Evolutionary conservation across 2,888 invertebrate species (phyloP).

Genomic region (Pristionchus entomophagus): DNA sequence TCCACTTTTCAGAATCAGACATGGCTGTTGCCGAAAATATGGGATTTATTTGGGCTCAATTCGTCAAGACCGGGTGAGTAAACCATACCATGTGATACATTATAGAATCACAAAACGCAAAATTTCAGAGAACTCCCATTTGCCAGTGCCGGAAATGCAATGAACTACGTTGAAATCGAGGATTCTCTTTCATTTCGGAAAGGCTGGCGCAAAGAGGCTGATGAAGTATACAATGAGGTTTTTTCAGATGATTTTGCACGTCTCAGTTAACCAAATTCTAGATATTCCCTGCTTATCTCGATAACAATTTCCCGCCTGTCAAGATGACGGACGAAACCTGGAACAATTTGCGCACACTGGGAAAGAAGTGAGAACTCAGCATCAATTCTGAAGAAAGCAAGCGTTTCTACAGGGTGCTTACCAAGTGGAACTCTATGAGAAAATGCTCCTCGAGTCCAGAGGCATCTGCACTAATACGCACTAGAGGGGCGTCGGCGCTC

Average conservation of each 20-base stretch:
- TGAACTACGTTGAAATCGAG: neutral
- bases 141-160: neutral
- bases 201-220: neutral
- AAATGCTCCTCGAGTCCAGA: too few species aligned
- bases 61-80: neutral
- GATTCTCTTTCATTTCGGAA: neutral
- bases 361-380: neutral
- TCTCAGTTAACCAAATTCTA: neutral
- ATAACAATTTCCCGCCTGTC: neutral
- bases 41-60: neutral
- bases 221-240: neutral
- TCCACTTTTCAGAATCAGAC: neutral
- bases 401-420: neutral
- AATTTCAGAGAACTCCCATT: neutral
- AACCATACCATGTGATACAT: too few species aligned
- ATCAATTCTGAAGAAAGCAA: too few species aligned
- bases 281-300: neutral
- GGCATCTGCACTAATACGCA: too few species aligned
- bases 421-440: neutral
- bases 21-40: neutral
- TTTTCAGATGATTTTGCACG: neutral
- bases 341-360: neutral
- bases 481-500: too few species aligned
- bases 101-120: too few species aligned
- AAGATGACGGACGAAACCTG: neutral